Evolutionary conservation across 2,888 invertebrate genomes (phyloP), one percentile per base, ranked within the genome.

Genomic region (Habroteleia sp.): DNA sequence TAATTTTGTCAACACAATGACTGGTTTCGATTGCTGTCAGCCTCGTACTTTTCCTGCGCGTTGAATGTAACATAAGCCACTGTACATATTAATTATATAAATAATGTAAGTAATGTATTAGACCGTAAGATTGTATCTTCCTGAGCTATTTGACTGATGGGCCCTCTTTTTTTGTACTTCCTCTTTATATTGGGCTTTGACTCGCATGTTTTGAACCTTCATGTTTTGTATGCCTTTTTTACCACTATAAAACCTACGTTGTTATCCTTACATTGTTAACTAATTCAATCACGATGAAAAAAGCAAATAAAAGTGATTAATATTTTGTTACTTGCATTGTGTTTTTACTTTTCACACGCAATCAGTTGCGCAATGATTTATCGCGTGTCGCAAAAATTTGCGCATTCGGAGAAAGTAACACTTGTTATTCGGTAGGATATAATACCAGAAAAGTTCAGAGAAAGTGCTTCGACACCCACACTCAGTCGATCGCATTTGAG

Each of bases 181-280:
- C 46, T 29, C 13, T 37, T 44, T 35, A 14, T 39, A n/a, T 82
- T 74, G 79, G 79, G 79, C 60, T 74, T 46, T 27, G 50, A 68
- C 52, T 68, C 31, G 44, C 41, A 60, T 58, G 2, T 60, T 46
- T 29, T 62, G 50, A 56, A 13, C 31, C 58, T 41, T 44, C 16
- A 58, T 33, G 25, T 54, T 46, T 76, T 54, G 39, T 68, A 56
- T 31, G 52, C 41, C 44, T 74, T 79, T 78, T 81, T 77, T 81
- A 80, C 79, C 74, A 79, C 56, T 77, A 81, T 42, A 65, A 76
- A 62, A 41, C 7, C 20, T 37, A 75, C 79, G 82, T 83, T 86
- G 82, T 85, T 84, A 81, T 84, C 84, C 68, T 78, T 77, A 58
- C 78, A 83, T 86, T 87, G 88, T 88, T 88, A 84, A 85, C 81